Conservation (phyloP, 1,140 invertebrate genomes). For the Scaptomyza hsui region DNA sequence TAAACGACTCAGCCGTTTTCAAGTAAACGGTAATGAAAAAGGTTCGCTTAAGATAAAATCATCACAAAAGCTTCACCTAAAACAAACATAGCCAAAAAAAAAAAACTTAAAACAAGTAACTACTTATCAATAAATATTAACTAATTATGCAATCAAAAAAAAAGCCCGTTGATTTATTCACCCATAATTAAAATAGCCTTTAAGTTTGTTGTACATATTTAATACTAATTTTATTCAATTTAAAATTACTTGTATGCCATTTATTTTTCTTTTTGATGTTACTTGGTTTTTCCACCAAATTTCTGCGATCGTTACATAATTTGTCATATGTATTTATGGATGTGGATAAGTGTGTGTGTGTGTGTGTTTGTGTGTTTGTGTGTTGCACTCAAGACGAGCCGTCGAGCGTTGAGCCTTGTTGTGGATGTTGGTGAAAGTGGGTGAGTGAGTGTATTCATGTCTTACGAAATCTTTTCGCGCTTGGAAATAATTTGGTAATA, state of each 20-base stretch:
- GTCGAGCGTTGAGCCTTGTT: slow-evolving; percentile 12
- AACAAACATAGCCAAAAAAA: no score
- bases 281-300: slow-evolving; percentile 26
- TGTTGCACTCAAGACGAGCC: neutral
- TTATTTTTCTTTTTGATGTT: slow-evolving; percentile 35
- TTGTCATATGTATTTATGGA: slow-evolving; percentile 27
- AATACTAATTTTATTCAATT: slow-evolving; percentile 83
- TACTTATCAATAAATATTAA: no score
- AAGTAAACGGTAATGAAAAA: no score
- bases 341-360: slow-evolving; percentile 12
- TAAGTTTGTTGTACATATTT: slow-evolving; percentile 75
- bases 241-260: slow-evolving; percentile 81
- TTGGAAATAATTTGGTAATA: slow-evolving; percentile 42
- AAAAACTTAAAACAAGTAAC: no score
- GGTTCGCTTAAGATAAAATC: no score
- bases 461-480: slow-evolving; percentile 43
- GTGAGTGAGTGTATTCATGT: slow-evolving; percentile 19
- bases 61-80: no score
- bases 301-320: slow-evolving; percentile 57
- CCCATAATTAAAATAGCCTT: slow-evolving; percentile 27
- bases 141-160: neutral
- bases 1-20: no score
- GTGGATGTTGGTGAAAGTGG: neutral
- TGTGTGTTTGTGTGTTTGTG: slow-evolving; percentile 12
- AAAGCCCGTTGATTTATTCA: neutral